Conservation (phyloP, 2,888 invertebrate species). For the Ennomos fuscantarius region DNA sequence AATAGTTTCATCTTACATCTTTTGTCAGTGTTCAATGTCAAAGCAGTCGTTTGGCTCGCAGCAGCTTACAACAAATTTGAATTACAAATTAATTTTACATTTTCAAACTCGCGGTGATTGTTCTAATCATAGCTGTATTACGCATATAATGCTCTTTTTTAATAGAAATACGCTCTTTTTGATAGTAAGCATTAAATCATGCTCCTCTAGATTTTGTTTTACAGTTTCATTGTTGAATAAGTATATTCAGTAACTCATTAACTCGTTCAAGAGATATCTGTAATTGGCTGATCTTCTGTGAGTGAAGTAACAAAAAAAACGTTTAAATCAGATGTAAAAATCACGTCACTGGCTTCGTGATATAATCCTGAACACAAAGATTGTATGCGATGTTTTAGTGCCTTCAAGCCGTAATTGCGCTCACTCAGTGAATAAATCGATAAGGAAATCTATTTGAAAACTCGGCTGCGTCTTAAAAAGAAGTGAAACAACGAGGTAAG, state of each 20-base stretch:
- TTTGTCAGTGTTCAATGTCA: slow-evolving; percentile 52
- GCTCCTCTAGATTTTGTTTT: too few relatives aligned
- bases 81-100: slow-evolving; percentile 58
- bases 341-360: slow-evolving; percentile 7
- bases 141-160: slow-evolving; percentile 43
- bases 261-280: too few relatives aligned
- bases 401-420: slow-evolving; percentile 38
- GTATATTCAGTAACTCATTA: too few relatives aligned
- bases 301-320: background rate
- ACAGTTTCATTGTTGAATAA: too few relatives aligned
- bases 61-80: slow-evolving; percentile 48
- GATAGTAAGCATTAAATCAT: slow-evolving; percentile 14
- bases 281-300: too few relatives aligned
- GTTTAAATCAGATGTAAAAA: slow-evolving; percentile 9
- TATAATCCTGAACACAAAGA: slow-evolving; percentile 7
- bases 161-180: slow-evolving; percentile 35
- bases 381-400: slow-evolving; percentile 27
- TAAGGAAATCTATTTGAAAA: slow-evolving; percentile 59
- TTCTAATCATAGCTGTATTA: slow-evolving; percentile 39
- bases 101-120: slow-evolving; percentile 41
- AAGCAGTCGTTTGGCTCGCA: slow-evolving; percentile 48
- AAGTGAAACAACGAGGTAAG: slow-evolving; percentile 65
- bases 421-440: slow-evolving; percentile 47
- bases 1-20: too few relatives aligned
- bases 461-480: slow-evolving; percentile 50